phyloP scores from a whole-genome alignment of 2,888 invertebrate genomes.

The Harpagoxenus sublaevis region DNA sequence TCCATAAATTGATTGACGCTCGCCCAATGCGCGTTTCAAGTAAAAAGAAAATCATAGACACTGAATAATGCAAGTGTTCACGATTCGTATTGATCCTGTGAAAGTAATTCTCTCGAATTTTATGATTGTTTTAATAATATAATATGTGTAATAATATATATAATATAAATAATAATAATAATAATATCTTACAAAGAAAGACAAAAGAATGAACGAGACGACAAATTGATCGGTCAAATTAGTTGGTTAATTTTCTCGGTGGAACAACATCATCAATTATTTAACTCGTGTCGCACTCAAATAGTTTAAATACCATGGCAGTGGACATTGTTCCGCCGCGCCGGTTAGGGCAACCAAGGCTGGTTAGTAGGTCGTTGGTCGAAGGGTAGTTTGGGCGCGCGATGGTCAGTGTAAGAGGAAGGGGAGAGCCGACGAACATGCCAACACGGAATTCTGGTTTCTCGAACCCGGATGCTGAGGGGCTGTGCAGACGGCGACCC shows the following conservation, averaged over 20 bases:
- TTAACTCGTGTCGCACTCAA: slow-evolving; percentile 64
- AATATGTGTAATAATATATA: not conserved
- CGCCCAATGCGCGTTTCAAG: not conserved
- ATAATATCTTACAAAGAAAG: not conserved
- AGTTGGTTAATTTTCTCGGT: slow-evolving; percentile 65
- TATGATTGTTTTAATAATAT: not conserved
- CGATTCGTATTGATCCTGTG: not conserved
- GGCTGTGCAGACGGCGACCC: slow-evolving; percentile 43
- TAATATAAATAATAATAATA: too few relatives aligned
- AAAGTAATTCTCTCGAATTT: not conserved
- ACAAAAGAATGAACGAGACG: not conserved
- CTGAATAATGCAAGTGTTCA: slow-evolving; percentile 1
- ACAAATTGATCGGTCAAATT: slow-evolving; percentile 65
- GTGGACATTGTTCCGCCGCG: not conserved
- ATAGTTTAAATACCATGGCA: slow-evolving; percentile 66
- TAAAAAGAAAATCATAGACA: not conserved
- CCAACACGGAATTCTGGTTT: slow-evolving; percentile 45
- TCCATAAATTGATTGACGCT: not conserved
- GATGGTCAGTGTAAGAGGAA: not conserved
- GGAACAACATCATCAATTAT: slow-evolving; percentile 59
- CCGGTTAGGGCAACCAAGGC: not conserved
- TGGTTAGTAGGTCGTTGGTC: slow-evolving; percentile 26
- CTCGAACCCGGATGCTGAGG: slow-evolving; percentile 19
- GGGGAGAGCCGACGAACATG: slow-evolving; percentile 2
- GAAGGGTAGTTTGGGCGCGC: slow-evolving; percentile 13